phyloP scores from a whole-genome alignment of 2,113 vertebrate genomes.

The Corydoras maculifer region DNA sequence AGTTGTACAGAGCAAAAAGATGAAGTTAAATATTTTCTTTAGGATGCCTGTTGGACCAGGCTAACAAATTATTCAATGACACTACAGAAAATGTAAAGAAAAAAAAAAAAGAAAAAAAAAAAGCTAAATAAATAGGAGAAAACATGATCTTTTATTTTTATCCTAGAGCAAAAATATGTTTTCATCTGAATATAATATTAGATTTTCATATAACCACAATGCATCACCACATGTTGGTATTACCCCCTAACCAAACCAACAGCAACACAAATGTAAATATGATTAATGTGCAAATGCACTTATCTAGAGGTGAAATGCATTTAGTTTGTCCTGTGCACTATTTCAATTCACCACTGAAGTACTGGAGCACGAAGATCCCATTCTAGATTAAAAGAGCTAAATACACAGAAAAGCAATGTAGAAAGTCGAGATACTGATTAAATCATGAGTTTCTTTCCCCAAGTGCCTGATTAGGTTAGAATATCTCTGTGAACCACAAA shows the following conservation, averaged over 20 bases:
- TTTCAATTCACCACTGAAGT: constrained; percentile 16
- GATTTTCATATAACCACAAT: constrained; percentile 10
- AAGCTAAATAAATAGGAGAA: too few species aligned
- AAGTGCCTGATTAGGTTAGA: background rate
- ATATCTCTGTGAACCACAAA: constrained; percentile 14
- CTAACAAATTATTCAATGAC: too few species aligned
- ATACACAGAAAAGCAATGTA: constrained; percentile 11
- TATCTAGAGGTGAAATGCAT: constrained; percentile 26
- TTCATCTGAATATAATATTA: constrained; percentile 23
- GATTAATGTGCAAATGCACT: constrained; percentile 35
- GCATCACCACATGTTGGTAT: constrained; percentile 24
- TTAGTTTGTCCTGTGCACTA: constrained; percentile 16
- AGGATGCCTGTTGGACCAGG: too few species aligned
- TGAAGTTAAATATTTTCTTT: too few species aligned
- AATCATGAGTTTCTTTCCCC: constrained; percentile 19
- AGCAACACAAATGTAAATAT: constrained; percentile 28
- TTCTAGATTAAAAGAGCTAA: constrained; percentile 26
- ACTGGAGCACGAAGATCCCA: constrained; percentile 20
- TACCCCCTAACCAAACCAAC: constrained; percentile 30
- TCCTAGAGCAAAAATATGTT: background rate
- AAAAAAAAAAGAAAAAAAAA: too few species aligned
- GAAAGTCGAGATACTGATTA: constrained; percentile 18
- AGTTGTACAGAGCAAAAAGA: too few species aligned
- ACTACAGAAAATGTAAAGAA: too few species aligned
- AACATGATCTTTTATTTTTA: too few species aligned